Base-by-base conservation (phyloP, 2,113 vertebrate genomes). In the Mesocricetus auratus region DNA sequence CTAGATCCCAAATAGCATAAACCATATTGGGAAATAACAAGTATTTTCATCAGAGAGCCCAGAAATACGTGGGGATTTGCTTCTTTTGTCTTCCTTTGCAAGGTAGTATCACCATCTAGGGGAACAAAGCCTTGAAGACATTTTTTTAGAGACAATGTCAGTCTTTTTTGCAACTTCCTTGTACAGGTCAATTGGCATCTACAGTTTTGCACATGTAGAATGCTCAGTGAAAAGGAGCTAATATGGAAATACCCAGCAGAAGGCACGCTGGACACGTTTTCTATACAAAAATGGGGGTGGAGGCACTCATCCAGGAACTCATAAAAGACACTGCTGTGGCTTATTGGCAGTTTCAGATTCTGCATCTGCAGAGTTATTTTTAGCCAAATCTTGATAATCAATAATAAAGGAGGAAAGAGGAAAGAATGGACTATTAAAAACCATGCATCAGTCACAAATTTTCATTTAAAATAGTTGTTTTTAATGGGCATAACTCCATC, bases 311-410 rank as follows among this genome's bases (percentile, higher is more conserved):
- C 88, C 95, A 97, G 92, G 85, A 95, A 92, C 87, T 93, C 95
- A 94, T 69, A 93, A 82, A 95, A 91, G 83, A 94, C 71, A 62
- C 50, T 93, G 79, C 60, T 77, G 85, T 79, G n/a, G 85, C 64
- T 50, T 69, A 96, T 58, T 95, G 93, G 92, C 81, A 79, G 71
- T 90, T 94, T 93, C 73, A 96, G 95, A 71, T 66, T 90, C 95
- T 88, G 92, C 92, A 97, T 97, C 95, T 97, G 92, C 66, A 88
- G 69, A 94, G 75, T 82, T 97, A 94, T 97, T 95, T 98, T 97
- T 93, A 96, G 75, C 33, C 66, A 89, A 64, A 93, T 96, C 90
- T 93, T 93, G 97, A 94, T 94, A 89, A 93, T 94, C 16, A 26
- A 33, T 90, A 56, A 19, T 91, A 92, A 93, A 96, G 53, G 53